Evolutionary conservation across 2,113 vertebrate genomes (phyloP).

Genomic region (Aldabrachelys gigantea): DNA sequence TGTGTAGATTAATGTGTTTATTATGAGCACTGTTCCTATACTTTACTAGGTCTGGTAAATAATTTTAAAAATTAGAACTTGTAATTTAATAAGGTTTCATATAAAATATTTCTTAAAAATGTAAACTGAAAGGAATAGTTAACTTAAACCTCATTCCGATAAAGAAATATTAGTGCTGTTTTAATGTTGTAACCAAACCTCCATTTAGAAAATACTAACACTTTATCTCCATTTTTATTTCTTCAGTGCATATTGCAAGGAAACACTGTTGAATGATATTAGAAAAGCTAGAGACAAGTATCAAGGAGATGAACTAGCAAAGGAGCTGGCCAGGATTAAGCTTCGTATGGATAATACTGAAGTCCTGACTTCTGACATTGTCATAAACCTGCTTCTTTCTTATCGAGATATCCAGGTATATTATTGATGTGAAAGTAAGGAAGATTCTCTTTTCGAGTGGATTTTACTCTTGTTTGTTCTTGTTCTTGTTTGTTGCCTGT

Average conservation of each 20-base stretch:
- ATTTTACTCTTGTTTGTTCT: background rate
- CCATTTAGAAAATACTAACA: background rate
- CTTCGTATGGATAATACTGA: slow-evolving; percentile 94
- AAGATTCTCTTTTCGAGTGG: accelerated
- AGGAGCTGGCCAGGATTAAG: slow-evolving; percentile 91
- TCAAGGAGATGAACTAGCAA: slow-evolving; percentile 92
- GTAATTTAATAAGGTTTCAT: background rate
- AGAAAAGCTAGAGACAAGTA: slow-evolving; percentile 93
- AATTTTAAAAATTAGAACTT: background rate
- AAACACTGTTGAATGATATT: slow-evolving; percentile 93
- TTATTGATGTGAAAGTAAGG: background rate
- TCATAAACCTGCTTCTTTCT: slow-evolving; percentile 95
- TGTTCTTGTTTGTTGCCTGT: background rate
- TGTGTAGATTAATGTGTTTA: background rate
- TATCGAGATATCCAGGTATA: slow-evolving; percentile 97
- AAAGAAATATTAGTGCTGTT: background rate
- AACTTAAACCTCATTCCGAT: background rate
- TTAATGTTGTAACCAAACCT: background rate
- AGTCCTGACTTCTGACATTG: slow-evolving; percentile 92
- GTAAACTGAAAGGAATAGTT: background rate
- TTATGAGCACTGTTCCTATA: background rate
- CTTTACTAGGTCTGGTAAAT: background rate
- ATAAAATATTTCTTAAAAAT: background rate
- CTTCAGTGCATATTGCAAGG: slow-evolving; percentile 88
- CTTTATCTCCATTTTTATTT: background rate